Conservation (phyloP, 2,113 vertebrate genomes). For the Penelope pileata region DNA sequence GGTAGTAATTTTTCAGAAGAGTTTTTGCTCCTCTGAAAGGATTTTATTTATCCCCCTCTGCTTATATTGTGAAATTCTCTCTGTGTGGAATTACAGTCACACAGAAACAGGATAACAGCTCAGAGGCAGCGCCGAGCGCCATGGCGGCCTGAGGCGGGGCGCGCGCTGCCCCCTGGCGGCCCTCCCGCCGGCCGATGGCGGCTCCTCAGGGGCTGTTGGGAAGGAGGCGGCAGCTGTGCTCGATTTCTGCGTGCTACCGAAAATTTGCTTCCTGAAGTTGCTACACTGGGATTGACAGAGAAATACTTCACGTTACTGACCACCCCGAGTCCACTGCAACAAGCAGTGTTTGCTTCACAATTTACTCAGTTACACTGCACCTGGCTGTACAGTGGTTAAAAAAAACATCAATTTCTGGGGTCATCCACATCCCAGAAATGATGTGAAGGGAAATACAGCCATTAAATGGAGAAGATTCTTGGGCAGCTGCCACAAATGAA, state of each 20-base stretch:
- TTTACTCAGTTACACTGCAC: background rate
- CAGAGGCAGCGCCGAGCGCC: background rate
- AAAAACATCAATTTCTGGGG: background rate
- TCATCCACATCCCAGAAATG: background rate
- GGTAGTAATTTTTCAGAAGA: background rate
- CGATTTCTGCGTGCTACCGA: background rate
- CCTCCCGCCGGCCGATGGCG: no score
- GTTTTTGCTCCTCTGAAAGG: background rate
- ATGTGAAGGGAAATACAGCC: background rate
- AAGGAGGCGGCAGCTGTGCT: background rate
- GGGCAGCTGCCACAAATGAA: background rate
- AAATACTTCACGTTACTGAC: background rate
- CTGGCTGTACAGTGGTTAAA: background rate
- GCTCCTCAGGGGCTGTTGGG: background rate
- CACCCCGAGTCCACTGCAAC: background rate
- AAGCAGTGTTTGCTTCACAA: background rate
- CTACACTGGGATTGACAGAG: background rate
- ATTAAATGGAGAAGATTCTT: background rate
- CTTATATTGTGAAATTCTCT: background rate
- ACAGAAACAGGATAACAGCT: background rate
- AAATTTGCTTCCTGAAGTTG: background rate
- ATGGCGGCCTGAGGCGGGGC: no score
- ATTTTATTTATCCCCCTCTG: background rate
- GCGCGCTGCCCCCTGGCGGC: slow-evolving; percentile 41
- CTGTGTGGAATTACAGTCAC: slow-evolving; percentile 8